Evolutionary conservation across 2,113 vertebrate species (phyloP).

Genomic region (Zosterops hypoxanthus): DNA sequence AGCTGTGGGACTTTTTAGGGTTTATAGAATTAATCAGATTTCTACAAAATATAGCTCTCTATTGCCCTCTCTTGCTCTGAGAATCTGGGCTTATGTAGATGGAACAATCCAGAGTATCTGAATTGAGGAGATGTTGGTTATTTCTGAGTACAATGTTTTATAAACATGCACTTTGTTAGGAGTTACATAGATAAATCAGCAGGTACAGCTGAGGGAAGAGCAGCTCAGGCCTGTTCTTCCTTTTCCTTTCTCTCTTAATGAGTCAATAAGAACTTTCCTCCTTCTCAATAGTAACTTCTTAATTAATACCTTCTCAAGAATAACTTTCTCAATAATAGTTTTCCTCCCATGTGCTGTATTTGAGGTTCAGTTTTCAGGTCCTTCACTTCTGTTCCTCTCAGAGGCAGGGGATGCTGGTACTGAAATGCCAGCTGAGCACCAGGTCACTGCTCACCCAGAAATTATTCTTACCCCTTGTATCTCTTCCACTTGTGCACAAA

Average conservation of each 20-base stretch:
- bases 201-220: neutral
- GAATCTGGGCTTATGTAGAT: neutral
- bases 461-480: neutral
- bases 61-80: constrained; percentile 63
- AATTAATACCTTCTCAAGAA: neutral
- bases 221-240: neutral
- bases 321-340: neutral
- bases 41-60: constrained; percentile 44
- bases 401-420: neutral
- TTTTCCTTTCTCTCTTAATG: neutral
- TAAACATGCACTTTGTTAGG: neutral
- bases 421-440: neutral
- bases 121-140: neutral
- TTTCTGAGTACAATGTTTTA: neutral
- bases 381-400: rapidly evolving
- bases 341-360: neutral
- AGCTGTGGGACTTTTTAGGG: neutral
- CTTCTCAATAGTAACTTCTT: neutral
- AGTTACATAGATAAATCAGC: neutral
- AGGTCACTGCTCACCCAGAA: neutral
- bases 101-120: neutral
- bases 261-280: neutral
- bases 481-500: neutral
- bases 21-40: neutral
- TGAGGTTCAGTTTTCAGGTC: neutral